Conservation (phyloP, 2,113 vertebrate genomes). For the Dromas ardeola region DNA sequence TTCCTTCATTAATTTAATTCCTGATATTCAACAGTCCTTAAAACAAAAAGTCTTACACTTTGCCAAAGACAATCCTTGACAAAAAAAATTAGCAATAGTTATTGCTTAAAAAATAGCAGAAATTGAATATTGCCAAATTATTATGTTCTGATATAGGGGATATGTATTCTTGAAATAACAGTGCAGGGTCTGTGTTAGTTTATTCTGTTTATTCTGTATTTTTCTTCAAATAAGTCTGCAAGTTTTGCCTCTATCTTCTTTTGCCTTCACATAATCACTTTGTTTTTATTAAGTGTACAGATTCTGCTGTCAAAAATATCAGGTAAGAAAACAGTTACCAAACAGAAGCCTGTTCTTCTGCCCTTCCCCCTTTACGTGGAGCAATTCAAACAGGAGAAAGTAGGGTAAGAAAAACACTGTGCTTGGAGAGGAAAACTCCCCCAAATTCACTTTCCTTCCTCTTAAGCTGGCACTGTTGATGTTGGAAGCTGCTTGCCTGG, state of each 20-base stretch:
- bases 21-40: background rate
- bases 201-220: background rate
- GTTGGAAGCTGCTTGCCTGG: background rate
- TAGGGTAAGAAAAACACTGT: background rate
- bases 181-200: background rate
- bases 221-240: background rate
- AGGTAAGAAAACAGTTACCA: background rate
- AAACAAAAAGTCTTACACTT: constrained; percentile 11
- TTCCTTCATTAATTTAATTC: background rate
- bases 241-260: background rate
- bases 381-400: background rate
- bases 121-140: background rate
- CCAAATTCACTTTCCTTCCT: background rate
- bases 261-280: background rate
- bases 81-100: background rate
- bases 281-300: background rate
- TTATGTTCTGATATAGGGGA: background rate
- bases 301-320: background rate
- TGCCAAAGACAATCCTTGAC: background rate
- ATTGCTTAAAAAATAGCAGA: background rate
- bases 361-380: background rate
- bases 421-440: background rate
- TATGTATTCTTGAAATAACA: background rate
- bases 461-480: background rate
- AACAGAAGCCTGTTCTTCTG: background rate